Conservation (phyloP, 2,888 invertebrate species). For the Sminthurinus aureus region DNA sequence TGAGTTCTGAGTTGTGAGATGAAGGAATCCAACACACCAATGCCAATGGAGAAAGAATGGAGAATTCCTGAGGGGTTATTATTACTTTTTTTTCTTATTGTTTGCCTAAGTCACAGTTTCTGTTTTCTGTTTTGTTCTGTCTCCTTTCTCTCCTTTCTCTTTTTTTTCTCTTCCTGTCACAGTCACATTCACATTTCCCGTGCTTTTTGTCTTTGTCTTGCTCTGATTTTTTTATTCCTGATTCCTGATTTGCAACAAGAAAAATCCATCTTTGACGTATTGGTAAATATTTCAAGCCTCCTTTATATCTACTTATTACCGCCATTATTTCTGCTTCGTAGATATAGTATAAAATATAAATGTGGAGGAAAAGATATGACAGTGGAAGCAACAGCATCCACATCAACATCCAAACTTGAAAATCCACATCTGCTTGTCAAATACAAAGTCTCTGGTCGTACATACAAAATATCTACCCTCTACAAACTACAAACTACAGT, state of each 20-base stretch:
- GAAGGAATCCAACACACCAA: neutral
- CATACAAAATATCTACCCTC: no score
- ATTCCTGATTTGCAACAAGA: neutral
- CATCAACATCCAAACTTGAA: no score
- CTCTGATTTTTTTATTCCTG: neutral
- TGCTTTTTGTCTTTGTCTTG: neutral
- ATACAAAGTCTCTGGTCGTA: no score
- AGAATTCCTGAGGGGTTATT: neutral
- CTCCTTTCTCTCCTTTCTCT: conserved; percentile 4
- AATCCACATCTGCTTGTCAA: no score
- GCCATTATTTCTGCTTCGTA: no score
- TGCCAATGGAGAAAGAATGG: neutral
- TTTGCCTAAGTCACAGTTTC: neutral
- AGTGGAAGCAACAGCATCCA: no score
- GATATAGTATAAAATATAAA: no score
- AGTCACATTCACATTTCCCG: neutral
- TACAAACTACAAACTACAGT: no score
- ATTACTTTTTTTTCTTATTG: neutral
- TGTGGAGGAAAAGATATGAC: no score
- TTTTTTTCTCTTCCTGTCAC: neutral
- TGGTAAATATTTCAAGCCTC: no score
- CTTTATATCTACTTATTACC: no score
- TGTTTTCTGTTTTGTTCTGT: neutral
- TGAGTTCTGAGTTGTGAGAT: neutral
- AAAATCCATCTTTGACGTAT: neutral